A percentile compares a stretch with the other conserved stretches of the same genome.
Conservation (phyloP, 2,113 vertebrate species). For the Menura novaehollandiae region DNA sequence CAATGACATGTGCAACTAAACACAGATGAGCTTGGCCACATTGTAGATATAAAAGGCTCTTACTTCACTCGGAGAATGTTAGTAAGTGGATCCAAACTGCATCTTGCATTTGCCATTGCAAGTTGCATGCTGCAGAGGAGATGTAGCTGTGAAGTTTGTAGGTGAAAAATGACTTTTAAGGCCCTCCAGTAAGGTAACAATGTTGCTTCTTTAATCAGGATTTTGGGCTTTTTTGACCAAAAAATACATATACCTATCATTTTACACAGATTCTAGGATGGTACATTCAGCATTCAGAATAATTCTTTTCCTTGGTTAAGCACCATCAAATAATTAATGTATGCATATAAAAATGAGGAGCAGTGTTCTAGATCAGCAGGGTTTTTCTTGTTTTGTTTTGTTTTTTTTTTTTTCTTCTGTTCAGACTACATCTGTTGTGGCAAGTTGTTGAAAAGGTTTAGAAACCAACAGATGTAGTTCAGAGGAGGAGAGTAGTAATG, state of each 20-base stretch:
- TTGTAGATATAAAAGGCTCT: not conserved
- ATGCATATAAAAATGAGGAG: not conserved
- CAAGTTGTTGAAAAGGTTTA: not conserved
- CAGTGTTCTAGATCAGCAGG: not conserved
- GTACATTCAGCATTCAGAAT: not conserved
- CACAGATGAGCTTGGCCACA: not conserved
- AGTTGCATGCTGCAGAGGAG: not conserved
- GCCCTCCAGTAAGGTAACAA: not conserved
- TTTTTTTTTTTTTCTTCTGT: not conserved
- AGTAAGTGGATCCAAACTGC: not conserved
- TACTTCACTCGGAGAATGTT: not conserved
- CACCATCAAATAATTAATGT: not conserved
- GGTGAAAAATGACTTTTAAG: not conserved
- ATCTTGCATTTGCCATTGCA: not conserved
- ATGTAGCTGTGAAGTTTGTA: not conserved
- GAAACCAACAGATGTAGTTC: not conserved
- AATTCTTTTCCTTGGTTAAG: not conserved
- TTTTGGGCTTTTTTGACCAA: not conserved
- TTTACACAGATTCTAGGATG: not conserved
- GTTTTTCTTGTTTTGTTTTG: not conserved
- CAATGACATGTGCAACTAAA: not conserved
- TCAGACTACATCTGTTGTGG: fast-evolving
- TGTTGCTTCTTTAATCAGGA: not conserved
- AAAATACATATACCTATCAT: not conserved
- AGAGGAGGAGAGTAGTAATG: not conserved